Evolutionary conservation across 2,113 vertebrate genomes (phyloP), one percentile per base, ranked within the genome.

Genomic region (Rhineura floridana): DNA sequence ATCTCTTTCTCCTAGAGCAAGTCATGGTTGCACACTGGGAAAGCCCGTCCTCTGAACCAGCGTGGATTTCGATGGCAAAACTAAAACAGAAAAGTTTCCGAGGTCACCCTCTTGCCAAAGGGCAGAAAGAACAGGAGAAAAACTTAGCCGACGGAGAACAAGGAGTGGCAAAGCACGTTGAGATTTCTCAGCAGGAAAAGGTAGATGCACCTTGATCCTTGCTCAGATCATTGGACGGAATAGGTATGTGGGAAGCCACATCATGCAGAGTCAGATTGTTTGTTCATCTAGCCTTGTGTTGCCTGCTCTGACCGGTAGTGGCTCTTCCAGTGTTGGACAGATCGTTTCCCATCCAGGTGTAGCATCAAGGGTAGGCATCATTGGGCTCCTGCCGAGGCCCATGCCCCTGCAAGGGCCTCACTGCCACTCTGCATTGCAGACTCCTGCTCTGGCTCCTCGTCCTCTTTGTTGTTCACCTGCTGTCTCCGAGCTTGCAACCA

Each of bases 61-160:
- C 95, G 82, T 99, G 98, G 98, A 91, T 98, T 85, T 97, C 96
- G 23, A 46, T 97, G 95, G 96, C 97, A 90, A 98, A 97, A 93
- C 97, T 98, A 85, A 98, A 97, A 84, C 98, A 98, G 89, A 98
- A 91, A 89, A 91, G 96, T 92, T 98, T 97, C 89, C 97, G 96
- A 84, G 96, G 95, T 8, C 94, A 95, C 42, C 91, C 93, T 1
- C 91, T 97, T 81, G 83, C 83, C 75, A 94, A 93, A 93, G 94
- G 94, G 77, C 86, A n/a, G n/a, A 91, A 85, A 88, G 30, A 30
- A 59, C 96, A 97, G 28, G 96, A 93, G n/a, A 96, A 88, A 36
- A 44, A 77, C 33, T 91, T 90, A 75, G 92, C 84, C 85, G 96
- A 94, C 94, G 84, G 81, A 82, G 90, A 91, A 23, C 87, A n/a